phyloP scores from a whole-genome alignment of 1,140 invertebrate species.

The Gonioctena quinquepunctata region DNA sequence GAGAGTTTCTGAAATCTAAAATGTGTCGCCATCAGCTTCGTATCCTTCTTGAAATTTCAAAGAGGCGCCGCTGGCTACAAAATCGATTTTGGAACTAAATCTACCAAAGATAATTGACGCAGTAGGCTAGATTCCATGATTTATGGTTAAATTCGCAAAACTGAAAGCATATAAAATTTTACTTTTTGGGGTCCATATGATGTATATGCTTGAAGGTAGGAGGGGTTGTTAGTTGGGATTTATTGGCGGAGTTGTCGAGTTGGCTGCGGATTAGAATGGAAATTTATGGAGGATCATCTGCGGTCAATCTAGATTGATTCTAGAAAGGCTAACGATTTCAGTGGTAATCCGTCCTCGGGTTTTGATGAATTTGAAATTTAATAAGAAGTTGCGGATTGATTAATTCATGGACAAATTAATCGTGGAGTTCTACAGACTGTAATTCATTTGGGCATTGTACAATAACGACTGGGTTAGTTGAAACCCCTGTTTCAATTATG shows the following conservation, averaged over 20 bases:
- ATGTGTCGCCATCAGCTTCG: too few species aligned
- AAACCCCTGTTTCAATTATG: too few species aligned
- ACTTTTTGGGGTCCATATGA: not conserved
- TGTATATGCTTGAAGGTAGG: not conserved
- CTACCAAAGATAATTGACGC: not conserved
- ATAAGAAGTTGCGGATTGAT: not conserved
- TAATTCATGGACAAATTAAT: too few species aligned
- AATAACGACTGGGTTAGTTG: too few species aligned
- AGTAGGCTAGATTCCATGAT: not conserved
- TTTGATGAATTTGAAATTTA: not conserved
- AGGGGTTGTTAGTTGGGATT: not conserved
- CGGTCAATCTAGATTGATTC: not conserved
- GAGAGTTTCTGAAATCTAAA: too few species aligned
- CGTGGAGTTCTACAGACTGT: too few species aligned
- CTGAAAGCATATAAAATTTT: constrained; percentile 1
- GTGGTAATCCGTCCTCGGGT: not conserved
- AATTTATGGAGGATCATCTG: not conserved
- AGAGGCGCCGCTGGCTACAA: not conserved
- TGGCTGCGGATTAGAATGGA: not conserved
- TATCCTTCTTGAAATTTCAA: too few species aligned
- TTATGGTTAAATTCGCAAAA: not conserved
- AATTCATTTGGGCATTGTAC: too few species aligned
- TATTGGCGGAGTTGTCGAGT: not conserved
- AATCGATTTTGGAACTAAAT: not conserved
- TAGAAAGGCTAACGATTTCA: not conserved